These are phyloP conservation scores for Deilephila elpenor DNA, from an alignment of 2,888 invertebrate genomes.

Conservation along the genomic window DNA sequence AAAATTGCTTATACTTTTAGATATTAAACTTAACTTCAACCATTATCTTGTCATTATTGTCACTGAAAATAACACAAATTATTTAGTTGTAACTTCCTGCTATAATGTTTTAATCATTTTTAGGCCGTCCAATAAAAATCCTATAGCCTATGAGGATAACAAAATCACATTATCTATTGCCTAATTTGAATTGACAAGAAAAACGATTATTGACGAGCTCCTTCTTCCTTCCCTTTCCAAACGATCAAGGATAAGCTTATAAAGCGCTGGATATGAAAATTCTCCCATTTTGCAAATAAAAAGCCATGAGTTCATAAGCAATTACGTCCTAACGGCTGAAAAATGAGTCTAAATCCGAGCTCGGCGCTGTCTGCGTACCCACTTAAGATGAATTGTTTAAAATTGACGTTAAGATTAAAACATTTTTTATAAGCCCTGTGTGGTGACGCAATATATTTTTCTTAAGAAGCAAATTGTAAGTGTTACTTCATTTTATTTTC, in stretches of 20 bases:
- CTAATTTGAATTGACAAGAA: not conserved
- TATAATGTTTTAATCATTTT: not conserved
- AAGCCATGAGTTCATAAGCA: constrained; percentile 76
- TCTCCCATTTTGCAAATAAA: constrained; percentile 72
- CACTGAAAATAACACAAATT: too few relatives aligned
- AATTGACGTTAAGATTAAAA: constrained; percentile 63
- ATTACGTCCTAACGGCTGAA: constrained; percentile 78
- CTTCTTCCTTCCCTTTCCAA: not conserved
- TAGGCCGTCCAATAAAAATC: not conserved
- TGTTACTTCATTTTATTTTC: too few relatives aligned
- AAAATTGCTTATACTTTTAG: too few relatives aligned
- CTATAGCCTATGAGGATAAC: not conserved
- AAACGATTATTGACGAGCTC: constrained; percentile 5
- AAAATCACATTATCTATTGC: not conserved
- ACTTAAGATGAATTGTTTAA: constrained; percentile 73
- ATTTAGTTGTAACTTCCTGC: too few relatives aligned
- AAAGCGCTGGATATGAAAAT: constrained; percentile 74
- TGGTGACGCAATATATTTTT: not conserved
- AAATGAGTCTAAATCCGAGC: constrained; percentile 75
- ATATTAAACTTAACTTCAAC: too few relatives aligned
- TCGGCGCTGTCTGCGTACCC: constrained; percentile 49
- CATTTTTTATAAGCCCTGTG: constrained; percentile 14
- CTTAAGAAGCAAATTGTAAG: too few relatives aligned
- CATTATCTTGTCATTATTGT: too few relatives aligned
- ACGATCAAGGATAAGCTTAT: constrained; percentile 54